A percentile compares a stretch with the other conserved stretches of the same genome.
These are phyloP conservation scores for Lepeophtheirus nordmannii DNA, from an alignment of 2,888 invertebrate species.

Conservation along the genomic window DNA sequence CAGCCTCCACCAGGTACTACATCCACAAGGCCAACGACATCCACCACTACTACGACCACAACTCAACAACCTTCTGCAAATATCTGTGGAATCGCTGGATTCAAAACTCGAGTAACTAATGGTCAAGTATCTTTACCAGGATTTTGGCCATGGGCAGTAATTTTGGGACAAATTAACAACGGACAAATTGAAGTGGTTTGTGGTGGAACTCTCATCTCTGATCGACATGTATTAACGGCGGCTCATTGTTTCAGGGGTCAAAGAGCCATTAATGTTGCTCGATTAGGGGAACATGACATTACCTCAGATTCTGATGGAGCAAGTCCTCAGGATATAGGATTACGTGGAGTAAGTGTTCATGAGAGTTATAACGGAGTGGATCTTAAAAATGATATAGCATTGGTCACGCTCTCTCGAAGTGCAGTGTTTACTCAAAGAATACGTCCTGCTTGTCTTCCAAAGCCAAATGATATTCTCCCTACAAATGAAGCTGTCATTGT, in stretches of 20 bases:
- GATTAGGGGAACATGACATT: slow-evolving; percentile 20
- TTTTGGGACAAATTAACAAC: background rate
- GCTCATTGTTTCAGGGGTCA: slow-evolving; percentile 17
- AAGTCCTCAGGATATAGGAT: background rate
- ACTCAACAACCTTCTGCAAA: background rate
- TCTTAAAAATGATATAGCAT: slow-evolving; percentile 22
- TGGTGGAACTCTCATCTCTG: slow-evolving; percentile 19
- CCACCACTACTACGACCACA: slow-evolving; percentile 3
- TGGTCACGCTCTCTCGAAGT: slow-evolving; percentile 6
- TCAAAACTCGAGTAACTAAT: background rate
- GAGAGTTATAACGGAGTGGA: background rate
- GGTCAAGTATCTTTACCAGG: slow-evolving; percentile 8
- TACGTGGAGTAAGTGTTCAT: background rate
- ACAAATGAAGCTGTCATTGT: background rate
- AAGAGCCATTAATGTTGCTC: background rate
- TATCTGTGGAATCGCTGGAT: background rate
- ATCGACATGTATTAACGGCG: slow-evolving; percentile 15
- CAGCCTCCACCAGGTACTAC: background rate
- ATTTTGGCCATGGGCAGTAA: slow-evolving; percentile 18
- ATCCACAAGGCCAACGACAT: background rate
- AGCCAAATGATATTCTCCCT: too few species aligned
- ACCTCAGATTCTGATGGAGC: slow-evolving; percentile 11
- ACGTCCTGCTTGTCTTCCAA: slow-evolving; percentile 16
- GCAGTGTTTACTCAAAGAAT: background rate
- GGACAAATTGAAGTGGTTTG: slow-evolving; percentile 6